Evolutionary conservation across 2,797 vertebrate species (phyloP), one percentile per base, ranked within the genome.

Genomic region (Tragelaphus eurycerus): DNA sequence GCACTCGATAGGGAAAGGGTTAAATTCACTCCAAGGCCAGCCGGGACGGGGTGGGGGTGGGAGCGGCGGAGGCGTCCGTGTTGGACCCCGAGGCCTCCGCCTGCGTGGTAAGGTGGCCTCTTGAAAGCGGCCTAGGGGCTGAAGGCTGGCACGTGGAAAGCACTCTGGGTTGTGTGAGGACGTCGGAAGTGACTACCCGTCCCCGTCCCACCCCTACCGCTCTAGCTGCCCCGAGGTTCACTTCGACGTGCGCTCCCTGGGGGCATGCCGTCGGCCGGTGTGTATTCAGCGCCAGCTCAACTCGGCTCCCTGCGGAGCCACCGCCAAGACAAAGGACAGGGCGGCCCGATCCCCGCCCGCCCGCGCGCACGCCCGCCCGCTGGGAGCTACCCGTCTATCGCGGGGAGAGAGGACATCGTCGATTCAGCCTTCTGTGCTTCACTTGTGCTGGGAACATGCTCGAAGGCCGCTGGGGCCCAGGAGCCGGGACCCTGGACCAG

Each of bases 361-460:
- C 96, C 12, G 59, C 1, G 4, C 6, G 60, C 60, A 7, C 29
- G 15, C 60, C 3, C 29, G 57, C 62, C 62, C 93, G 94, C 94
- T 94, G 55, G 7, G 34, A 76, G 85, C 67, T 97, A 23, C 96
- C 81, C 1, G 52, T 98, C 92, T 97, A 95, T 92, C 29, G 13
- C 60, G 0, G 4, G 46, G 48, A 89, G 64, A 43, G 52, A 29
- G 93, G 89, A 93, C 83, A 82, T 71, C 95, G 87, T 85, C 15
- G 4, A 27, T 43, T 27, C 4, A 79, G 59, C 48, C 10, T 38
- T 7, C 52, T 16, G 48, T 23, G 25, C 25, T 95, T 81, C 91
- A 38, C 57, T 96, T 90, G 74, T 48, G 31, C 59, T 59, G 6
- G 76, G 86, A 52, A 55, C 48, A 11, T 43, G 79, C 64, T 5